These are phyloP conservation scores for Sterna hirundo DNA, from an alignment of 2,113 vertebrate species.

Conservation along the genomic window DNA sequence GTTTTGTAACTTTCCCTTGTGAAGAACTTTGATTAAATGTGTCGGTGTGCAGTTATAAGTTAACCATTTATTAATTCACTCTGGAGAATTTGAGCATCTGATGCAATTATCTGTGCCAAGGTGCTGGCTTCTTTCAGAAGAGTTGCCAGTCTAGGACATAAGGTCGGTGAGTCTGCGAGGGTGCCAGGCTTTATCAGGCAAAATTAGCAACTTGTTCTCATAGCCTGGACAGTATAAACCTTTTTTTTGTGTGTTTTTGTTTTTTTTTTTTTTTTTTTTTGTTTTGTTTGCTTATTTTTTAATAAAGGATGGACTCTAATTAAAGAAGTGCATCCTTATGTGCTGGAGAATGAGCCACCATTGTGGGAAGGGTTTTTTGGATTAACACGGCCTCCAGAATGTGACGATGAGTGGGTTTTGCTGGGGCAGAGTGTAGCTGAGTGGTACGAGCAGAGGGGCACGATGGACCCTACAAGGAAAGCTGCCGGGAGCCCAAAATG, in stretches of 20 bases:
- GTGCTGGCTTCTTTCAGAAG: background rate
- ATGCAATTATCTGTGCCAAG: background rate
- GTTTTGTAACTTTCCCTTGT: background rate
- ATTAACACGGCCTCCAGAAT: background rate
- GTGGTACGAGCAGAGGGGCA: rapidly evolving
- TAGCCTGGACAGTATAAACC: background rate
- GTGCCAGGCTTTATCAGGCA: background rate
- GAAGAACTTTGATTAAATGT: background rate
- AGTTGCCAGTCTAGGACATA: background rate
- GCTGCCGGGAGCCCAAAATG: background rate
- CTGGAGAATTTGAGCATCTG: background rate
- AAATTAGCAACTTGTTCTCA: background rate
- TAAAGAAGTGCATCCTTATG: background rate
- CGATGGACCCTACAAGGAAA: background rate
- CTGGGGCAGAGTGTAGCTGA: background rate
- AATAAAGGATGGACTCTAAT: background rate
- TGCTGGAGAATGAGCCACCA: background rate
- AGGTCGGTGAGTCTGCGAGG: background rate
- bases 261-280: background rate
- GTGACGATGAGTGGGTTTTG: background rate
- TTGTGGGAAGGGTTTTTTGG: background rate
- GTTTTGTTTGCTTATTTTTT: no score
- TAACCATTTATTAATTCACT: background rate
- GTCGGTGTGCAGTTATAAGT: background rate
- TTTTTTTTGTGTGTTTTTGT: background rate